These are phyloP conservation scores for Hypomesus transpacificus DNA, from an alignment of 2,113 vertebrate genomes.

Conservation along the genomic window DNA sequence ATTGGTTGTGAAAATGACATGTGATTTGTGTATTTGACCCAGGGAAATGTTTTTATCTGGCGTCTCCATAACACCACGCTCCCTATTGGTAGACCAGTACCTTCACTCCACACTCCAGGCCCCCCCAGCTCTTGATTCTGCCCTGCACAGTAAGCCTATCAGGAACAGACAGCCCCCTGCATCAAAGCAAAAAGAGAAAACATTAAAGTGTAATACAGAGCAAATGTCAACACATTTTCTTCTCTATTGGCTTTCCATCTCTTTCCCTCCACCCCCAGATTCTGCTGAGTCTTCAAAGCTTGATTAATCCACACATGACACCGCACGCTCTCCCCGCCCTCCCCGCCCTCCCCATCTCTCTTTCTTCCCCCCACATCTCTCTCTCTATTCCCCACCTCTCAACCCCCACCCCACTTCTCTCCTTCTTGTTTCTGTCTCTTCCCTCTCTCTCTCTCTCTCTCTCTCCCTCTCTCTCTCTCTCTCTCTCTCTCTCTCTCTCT, in stretches of 20 bases:
- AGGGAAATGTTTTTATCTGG: too few species aligned
- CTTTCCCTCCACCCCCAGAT: constrained; percentile 38
- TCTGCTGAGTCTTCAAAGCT: constrained; percentile 46
- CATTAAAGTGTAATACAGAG: constrained; percentile 47
- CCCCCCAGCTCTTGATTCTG: constrained; percentile 16
- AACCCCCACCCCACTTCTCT: constrained; percentile 13
- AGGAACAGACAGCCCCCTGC: constrained; percentile 1
- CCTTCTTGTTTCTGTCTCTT: background rate
- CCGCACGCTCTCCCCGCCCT: constrained; percentile 5
- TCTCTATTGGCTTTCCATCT: constrained; percentile 41
- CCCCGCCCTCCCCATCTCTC: constrained; percentile 3
- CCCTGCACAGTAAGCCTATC: constrained; percentile 12
- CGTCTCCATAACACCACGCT: too few species aligned
- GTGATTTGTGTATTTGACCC: too few species aligned
- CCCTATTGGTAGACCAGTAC: too few species aligned
- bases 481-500: too few species aligned
- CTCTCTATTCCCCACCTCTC: constrained; percentile 5
- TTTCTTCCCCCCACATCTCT: constrained; percentile 12
- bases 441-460: too few species aligned
- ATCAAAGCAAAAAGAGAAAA: constrained; percentile 34
- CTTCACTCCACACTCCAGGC: too few species aligned
- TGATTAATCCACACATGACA: constrained; percentile 51
- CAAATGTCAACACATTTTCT: constrained; percentile 51
- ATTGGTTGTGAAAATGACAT: background rate
- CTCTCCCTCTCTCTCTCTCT: too few species aligned